These are phyloP conservation scores for Malurus splendens DNA, from an alignment of 2,797 vertebrate species.

Conservation along the genomic window DNA sequence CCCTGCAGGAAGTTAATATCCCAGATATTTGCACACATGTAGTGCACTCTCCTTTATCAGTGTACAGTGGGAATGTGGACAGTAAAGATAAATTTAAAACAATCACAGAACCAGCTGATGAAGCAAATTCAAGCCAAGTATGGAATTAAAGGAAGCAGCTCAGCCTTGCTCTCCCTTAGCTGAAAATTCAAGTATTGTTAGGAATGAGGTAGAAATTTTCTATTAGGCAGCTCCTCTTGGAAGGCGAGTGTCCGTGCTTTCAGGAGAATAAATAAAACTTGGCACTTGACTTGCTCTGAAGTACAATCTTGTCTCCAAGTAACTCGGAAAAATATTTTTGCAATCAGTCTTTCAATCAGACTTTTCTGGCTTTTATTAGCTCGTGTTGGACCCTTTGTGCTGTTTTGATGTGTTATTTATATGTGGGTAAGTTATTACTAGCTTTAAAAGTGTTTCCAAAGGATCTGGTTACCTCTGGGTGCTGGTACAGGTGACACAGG, in stretches of 20 bases:
- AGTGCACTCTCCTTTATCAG: rapidly evolving
- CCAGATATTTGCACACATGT: not conserved
- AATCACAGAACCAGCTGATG: not conserved
- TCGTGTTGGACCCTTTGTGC: not conserved
- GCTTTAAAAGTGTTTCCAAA: slow-evolving; percentile 77
- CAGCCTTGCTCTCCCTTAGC: not conserved
- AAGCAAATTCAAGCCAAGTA: not conserved
- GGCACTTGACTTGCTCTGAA: slow-evolving; percentile 23
- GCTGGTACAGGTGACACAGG: slow-evolving; percentile 33
- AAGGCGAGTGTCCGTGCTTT: not conserved
- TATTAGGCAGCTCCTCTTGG: not conserved
- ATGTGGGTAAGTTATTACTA: slow-evolving; percentile 64
- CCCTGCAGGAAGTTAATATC: not conserved
- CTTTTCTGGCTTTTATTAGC: slow-evolving; percentile 3
- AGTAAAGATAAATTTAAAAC: not conserved
- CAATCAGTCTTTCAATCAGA: slow-evolving; percentile 1
- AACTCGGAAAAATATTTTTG: not conserved
- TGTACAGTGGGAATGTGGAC: not conserved
- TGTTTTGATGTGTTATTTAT: slow-evolving; percentile 44
- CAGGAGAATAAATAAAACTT: not conserved
- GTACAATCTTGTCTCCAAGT: not conserved
- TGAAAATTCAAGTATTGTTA: not conserved
- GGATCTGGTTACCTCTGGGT: slow-evolving; percentile 64
- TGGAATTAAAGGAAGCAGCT: not conserved
- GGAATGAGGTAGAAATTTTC: not conserved